Conservation (phyloP, 2,888 invertebrate genomes). For the Parasteatoda lunata region DNA sequence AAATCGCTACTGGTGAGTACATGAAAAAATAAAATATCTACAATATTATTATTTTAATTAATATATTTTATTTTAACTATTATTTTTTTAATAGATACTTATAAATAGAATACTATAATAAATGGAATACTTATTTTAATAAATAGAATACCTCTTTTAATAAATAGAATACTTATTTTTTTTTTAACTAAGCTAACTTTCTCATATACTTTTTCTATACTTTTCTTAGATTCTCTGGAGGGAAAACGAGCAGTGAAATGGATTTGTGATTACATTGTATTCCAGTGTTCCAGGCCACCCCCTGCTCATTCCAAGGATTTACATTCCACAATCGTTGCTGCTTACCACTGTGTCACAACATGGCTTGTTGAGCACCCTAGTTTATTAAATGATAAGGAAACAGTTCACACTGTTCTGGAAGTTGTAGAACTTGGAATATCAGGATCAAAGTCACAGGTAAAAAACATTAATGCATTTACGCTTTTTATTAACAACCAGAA, state of each 20-base stretch:
- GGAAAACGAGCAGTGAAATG: slow-evolving; percentile 95
- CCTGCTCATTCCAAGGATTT: slow-evolving; percentile 93
- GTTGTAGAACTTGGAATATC: slow-evolving; percentile 98
- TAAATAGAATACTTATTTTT: too few relatives aligned
- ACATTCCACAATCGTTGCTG: slow-evolving; percentile 90
- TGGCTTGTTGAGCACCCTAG: slow-evolving; percentile 95
- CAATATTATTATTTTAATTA: too few relatives aligned
- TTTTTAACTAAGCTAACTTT: too few relatives aligned
- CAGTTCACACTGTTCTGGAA: slow-evolving; percentile 93
- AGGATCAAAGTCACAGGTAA: slow-evolving; percentile 85
- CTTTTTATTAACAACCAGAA: neutral
- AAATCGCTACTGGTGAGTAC: slow-evolving; percentile 63
- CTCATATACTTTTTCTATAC: neutral
- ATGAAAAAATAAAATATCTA: neutral
- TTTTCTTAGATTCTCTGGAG: slow-evolving; percentile 84
- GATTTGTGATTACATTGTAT: slow-evolving; percentile 97
- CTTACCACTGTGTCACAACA: slow-evolving; percentile 78
- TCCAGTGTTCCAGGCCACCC: slow-evolving; percentile 95
- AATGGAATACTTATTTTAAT: too few relatives aligned
- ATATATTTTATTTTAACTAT: too few relatives aligned
- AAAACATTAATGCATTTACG: neutral
- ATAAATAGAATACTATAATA: neutral
- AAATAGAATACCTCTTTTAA: neutral
- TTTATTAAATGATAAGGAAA: slow-evolving; percentile 91
- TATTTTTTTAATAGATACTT: slow-evolving; percentile 5